phyloP scores from a whole-genome alignment of 2,113 vertebrate genomes.

The Polyodon spathula region DNA sequence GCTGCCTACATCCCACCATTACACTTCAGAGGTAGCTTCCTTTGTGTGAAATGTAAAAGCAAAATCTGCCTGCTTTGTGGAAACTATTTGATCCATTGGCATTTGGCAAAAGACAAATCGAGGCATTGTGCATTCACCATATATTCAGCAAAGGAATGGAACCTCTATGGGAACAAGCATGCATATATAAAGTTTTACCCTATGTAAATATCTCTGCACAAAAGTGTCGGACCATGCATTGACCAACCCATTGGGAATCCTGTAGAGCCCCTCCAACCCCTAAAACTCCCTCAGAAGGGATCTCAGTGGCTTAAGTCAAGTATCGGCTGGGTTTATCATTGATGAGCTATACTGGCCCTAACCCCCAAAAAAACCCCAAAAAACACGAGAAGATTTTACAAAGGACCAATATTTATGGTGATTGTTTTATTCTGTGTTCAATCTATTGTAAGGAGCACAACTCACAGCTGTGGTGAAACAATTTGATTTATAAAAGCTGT shows the following conservation, averaged over 20 bases:
- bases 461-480: constrained; percentile 42
- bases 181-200: constrained; percentile 3
- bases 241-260: constrained; percentile 29
- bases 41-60: too few species aligned
- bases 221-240: too few species aligned
- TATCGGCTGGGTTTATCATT: constrained; percentile 29
- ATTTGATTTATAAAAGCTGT: background rate
- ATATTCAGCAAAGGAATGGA: constrained; percentile 40
- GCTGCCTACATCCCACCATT: too few species aligned
- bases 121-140: constrained; percentile 25
- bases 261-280: constrained; percentile 11
- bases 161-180: constrained; percentile 18
- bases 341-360: constrained; percentile 39
- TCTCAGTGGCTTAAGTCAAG: constrained; percentile 25
- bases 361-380: constrained; percentile 47
- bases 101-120: too few species aligned
- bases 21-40: too few species aligned
- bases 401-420: constrained; percentile 35
- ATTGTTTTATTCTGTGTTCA: constrained; percentile 25
- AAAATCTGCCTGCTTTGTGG: too few species aligned
- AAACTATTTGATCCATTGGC: too few species aligned
- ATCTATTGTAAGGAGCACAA: constrained; percentile 39
- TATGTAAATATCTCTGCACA: constrained; percentile 36
- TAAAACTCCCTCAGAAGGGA: constrained; percentile 5
- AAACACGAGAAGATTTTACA: constrained; percentile 47